phyloP scores from a whole-genome alignment of 2,797 vertebrate species.

The Girardinus metallicus region DNA sequence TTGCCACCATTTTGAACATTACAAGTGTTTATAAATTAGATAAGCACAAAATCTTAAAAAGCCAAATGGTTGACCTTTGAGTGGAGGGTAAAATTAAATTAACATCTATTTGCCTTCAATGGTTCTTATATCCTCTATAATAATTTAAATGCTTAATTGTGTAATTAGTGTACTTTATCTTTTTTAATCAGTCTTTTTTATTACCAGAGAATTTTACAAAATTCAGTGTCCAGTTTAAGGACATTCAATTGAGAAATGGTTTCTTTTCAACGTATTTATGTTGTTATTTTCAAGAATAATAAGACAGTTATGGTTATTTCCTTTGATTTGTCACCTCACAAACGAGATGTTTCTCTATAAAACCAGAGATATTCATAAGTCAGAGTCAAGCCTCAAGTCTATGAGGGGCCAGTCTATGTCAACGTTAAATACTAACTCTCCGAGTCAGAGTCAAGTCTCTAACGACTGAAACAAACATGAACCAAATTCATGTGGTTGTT shows the following conservation, averaged over 20 bases:
- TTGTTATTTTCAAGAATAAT: background rate
- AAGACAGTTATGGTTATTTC: background rate
- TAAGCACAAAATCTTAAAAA: constrained; percentile 8
- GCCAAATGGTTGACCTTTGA: background rate
- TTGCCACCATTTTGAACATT: background rate
- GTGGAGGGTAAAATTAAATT: background rate
- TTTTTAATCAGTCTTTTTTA: background rate
- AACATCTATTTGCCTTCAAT: background rate
- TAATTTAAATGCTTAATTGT: background rate
- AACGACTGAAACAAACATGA: background rate
- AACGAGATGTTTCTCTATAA: background rate
- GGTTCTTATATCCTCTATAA: background rate
- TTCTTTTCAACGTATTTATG: background rate
- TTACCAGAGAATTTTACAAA: background rate
- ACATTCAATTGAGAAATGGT: background rate
- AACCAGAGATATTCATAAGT: background rate
- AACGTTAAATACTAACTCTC: background rate
- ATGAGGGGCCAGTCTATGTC: too few relatives aligned
- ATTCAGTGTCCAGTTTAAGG: background rate
- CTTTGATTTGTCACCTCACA: background rate
- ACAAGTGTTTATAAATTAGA: background rate
- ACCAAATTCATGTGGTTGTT: background rate
- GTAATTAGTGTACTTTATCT: background rate
- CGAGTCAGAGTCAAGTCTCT: background rate
- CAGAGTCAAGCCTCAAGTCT: background rate